Base-by-base conservation (phyloP, 2,888 invertebrate species). In the Eupithecia centaureata region DNA sequence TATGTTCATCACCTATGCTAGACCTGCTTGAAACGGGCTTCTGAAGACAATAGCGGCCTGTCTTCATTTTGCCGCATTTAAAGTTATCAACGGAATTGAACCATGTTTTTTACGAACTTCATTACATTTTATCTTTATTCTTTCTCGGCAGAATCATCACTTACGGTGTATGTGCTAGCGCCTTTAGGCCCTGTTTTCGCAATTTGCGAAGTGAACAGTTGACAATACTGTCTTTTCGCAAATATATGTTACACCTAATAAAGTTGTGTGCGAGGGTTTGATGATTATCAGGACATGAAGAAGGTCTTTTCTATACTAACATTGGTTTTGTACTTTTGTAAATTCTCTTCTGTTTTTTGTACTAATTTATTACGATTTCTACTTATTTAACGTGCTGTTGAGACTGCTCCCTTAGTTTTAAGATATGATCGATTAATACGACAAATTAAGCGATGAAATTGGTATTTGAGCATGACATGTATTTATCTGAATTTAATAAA, bases 401-500 rank as follows among this genome's bases (percentile, higher is more conserved):
- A 57, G 57, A 57, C 57, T 42, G 28, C 28, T 47, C 51, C 27
- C 18, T 30, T 61, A 57, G 57, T 22, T 33, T 32, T 57, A 57
- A 57, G 71, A 80, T 81, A 75, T 73, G 82, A 81, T 82, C 78
- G 82, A 83, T 33, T 33, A 22, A 12, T 74, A 85, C 82, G 85
- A 90, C 82, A 88, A 88, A 85, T 86, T 80, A 85, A 84, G 84
- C 79, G 76, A 57, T 57, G 5, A 12, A 32, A 32, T 18, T 30
- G 28, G 32, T 18, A 30, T 33, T 32, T 33, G 57, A 57, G 57
- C 32, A 33, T 33, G 30, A 56, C 30, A 54, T 42, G 82, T 67
- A 15, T 90, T 87, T 89, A 86, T 82, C 81, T 85, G 83, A 89
- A 87, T 89, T 81, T 80, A 90, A 88, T 89, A 89, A 91, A 90